These are phyloP conservation scores for Machimus rusticus DNA, from an alignment of 2,888 invertebrate genomes.

Conservation along the genomic window DNA sequence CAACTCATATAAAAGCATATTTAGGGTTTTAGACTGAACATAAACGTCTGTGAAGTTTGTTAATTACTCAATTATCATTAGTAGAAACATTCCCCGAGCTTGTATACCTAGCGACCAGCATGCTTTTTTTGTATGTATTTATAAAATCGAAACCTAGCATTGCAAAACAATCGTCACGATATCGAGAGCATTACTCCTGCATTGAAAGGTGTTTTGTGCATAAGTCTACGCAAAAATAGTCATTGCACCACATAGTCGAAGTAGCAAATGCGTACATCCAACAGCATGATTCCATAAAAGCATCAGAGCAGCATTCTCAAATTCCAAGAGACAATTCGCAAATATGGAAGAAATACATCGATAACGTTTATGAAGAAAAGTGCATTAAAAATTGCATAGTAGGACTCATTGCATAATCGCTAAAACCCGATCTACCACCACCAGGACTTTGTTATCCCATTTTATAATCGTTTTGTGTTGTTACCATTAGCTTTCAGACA, in stretches of 20 bases:
- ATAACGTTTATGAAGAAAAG: not conserved
- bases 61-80: not conserved
- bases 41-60: not conserved
- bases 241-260: not conserved
- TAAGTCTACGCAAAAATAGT: not conserved
- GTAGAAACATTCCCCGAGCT: not conserved
- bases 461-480: conserved; percentile 50
- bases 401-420: not conserved
- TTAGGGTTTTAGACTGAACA: no score
- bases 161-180: not conserved
- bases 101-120: not conserved
- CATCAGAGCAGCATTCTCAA: not conserved
- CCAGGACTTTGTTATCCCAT: conserved; percentile 32
- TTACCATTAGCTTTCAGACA: conserved; percentile 75
- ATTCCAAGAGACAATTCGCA: not conserved
- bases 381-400: not conserved
- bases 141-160: not conserved
- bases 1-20: no score
- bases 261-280: not conserved
- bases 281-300: conserved; percentile 5
- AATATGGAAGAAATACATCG: not conserved
- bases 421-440: not conserved
- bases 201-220: not conserved
- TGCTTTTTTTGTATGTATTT: not conserved
- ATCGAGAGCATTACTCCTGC: not conserved